Evolutionary conservation across 2,797 vertebrate genomes (phyloP), one percentile per base, ranked within the genome.

Genomic region (Helostoma temminkii): DNA sequence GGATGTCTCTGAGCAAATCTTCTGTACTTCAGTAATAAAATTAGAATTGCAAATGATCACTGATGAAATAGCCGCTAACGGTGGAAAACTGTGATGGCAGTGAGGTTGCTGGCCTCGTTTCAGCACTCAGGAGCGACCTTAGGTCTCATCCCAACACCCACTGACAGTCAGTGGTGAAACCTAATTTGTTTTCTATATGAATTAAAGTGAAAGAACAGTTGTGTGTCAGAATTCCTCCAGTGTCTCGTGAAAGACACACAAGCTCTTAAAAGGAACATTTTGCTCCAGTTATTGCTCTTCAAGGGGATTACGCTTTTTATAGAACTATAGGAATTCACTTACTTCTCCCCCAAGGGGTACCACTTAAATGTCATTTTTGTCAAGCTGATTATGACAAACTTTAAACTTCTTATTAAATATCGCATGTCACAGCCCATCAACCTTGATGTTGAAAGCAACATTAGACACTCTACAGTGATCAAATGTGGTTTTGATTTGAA

Each of bases 301-400:
- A 86, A 81, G 70, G 72, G 58, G 66, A 73, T 82, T 39, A 34
- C 5, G 24, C 72, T 87, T 83, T 80, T 74, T 74, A 70, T 59
- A 78, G 67, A 83, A 78, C 76, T 74, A 82, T 78, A 87, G 68
- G 71, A 87, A 78, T 68, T 55, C 71, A 50, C 80, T 74, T 54
- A 67, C 83, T 58, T 84, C 58, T 86, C 80, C 85, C 88, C 88
- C 80, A 70, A 89, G 89, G 85, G 81, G 76, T 62, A 73, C 78
- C 26, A 77, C 83, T 79, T 87, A 83, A 90, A 88, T 88, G 86
- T 88, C 88, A 84, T 86, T 89, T 88, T 78, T 84, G 86, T 90
- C 88, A 84, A 71, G 78, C 69, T 34, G 57, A 80, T 84, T 65
- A 48, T 83, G 81, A 89, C 87, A 91, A 89, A 91, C 86, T 84